Base-by-base conservation (phyloP, 2,113 vertebrate genomes). In the Mobula hypostoma region DNA sequence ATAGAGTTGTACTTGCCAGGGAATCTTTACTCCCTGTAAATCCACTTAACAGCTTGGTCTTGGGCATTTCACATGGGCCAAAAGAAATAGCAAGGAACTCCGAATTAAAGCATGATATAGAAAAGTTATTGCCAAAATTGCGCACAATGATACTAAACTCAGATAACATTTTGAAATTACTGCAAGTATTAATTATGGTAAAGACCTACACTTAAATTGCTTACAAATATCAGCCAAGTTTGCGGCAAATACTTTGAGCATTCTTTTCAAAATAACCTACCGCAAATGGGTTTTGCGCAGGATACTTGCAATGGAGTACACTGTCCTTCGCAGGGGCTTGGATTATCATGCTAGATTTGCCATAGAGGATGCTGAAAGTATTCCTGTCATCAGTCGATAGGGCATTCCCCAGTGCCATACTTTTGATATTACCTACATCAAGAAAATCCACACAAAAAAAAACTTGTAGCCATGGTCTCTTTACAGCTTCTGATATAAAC, bases 241-340 rank as follows among this genome's bases (percentile, higher is more conserved):
- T 90, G 85, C 85, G 66, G 85, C 85, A 90, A 90, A 68, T 32
- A 66, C 7, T 32, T 90, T 66, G 63, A 66, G 85, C 85, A 90
- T 68, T 66, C 61, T 90, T 90, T 90, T 90, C 85, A 66, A 90
- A 66, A n/a, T 66, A 63, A 90, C 85, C 85, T 90, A 90, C 85
- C 85, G 32, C 61, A 90, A 32, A 90, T 68, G 85, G 85, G 61
- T 63, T 90, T 90, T 90, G 85, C 85, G 85, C 85, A 90, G 61
- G 29, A 90, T 66, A 90, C 85, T 90, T 90, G 85, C 61, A 90
- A 32, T 90, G 85, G 29, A 32, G 85, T 68, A 29, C 58, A 90
- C 5, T 90, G 85, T 90, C 61, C 85, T 90, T 90, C 85, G n/a
- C 61, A 66, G 85, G 85, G 85, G 85, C 85, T 66, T n/a, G 85